Conservation (phyloP, 2,888 invertebrate genomes). For the Ellobium chinense region DNA sequence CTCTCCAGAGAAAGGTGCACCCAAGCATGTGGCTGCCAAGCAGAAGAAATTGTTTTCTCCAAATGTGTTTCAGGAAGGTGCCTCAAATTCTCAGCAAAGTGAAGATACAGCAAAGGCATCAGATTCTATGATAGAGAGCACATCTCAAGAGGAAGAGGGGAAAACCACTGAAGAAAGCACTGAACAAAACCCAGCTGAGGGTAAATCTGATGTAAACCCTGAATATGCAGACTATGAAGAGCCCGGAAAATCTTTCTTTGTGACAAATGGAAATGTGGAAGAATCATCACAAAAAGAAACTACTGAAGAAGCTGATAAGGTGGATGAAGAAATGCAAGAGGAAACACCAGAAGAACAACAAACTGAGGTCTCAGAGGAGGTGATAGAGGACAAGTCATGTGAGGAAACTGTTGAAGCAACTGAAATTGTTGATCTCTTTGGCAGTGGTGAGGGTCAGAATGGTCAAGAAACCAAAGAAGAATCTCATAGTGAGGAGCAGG, state of each 20-base stretch:
- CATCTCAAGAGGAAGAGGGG: neutral
- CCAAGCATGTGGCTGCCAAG: slow-evolving; percentile 58
- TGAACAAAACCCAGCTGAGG: neutral
- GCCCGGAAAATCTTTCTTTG: slow-evolving; percentile 32
- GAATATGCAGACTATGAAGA: slow-evolving; percentile 1
- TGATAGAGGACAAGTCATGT: too few species aligned
- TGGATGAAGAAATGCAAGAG: neutral
- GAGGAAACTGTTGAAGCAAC: neutral
- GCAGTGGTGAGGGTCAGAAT: neutral
- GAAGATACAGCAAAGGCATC: neutral
- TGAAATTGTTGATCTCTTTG: neutral
- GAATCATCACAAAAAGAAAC: neutral
- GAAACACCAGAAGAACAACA: neutral
- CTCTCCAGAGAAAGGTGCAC: slow-evolving; percentile 62
- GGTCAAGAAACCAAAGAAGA: neutral
- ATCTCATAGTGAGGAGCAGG: neutral
- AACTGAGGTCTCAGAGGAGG: neutral
- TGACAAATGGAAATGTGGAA: slow-evolving; percentile 25
- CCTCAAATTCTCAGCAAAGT: neutral
- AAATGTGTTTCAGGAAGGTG: neutral
- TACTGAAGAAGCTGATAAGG: neutral
- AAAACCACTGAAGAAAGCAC: neutral
- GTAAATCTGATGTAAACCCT: neutral
- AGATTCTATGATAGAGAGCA: neutral
- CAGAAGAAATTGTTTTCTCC: slow-evolving; percentile 66